Base-by-base conservation (phyloP, 2,888 invertebrate genomes). In the Physocephala rufipes region DNA sequence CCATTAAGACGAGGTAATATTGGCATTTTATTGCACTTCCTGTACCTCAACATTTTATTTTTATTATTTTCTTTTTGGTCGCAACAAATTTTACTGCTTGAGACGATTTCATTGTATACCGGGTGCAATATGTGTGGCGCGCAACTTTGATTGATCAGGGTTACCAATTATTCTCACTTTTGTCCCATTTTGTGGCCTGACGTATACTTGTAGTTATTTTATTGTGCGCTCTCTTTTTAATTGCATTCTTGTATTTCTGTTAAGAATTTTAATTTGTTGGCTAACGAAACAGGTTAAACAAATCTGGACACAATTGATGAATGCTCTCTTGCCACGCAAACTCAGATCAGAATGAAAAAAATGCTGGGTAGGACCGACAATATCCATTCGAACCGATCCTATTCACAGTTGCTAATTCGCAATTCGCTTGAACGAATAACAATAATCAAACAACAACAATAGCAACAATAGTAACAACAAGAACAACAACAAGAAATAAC, bases 321-420 rank as follows among this genome's bases (percentile, higher is more conserved):
- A 84, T 84, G 83, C 82, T 67, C 73, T 51, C 59, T 75, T 76
- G 76, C 82, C 83, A 84, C 84, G 83, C 83, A 76, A 79, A 72
- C 73, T 72, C 71, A 71, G 36, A 4, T 36, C 36, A 36, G 36
- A 36, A 36, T 4, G 36, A 36, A 36, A 36, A 4, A 36, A 9
- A 36, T n/a, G 26, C 47, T 30, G 55, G 43, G 12, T 28, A 12
- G 49, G 7, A 16, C 59, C 12, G 26, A 26, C 9, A 7, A 9
- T 2, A 13, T 59, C 16, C 28, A n/a, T n/a, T n/a, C n/a, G n/a
- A n/a, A n/a, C n/a, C 36, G 9, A 36, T n/a, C n/a, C 36, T 36
- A 36, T 36, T 36, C 36, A 36, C 4, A 36, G 36, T 36, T 36
- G 36, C 36, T 36, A 36, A 36, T 36, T 36, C 36, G 36, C 4